phyloP scores from a whole-genome alignment of 1,140 invertebrate genomes.

The Macrostomum lignano region DNA sequence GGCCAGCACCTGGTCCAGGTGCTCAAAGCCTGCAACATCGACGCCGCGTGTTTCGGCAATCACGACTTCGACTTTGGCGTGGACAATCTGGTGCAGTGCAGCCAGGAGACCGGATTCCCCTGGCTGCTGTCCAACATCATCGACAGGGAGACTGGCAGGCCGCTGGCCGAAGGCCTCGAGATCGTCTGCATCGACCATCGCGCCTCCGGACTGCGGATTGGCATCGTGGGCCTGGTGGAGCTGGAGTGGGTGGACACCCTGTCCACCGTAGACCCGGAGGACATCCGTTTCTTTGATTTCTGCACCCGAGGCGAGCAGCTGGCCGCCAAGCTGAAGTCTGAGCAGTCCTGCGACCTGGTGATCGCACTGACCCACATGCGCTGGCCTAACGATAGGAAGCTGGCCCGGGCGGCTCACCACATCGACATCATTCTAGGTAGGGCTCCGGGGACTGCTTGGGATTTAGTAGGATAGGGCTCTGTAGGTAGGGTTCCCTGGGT shows the following conservation, averaged over 20 bases:
- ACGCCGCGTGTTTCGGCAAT: constrained; percentile 62
- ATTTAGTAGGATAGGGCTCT: too few species aligned
- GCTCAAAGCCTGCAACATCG: constrained; percentile 44
- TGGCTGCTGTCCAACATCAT: constrained; percentile 72
- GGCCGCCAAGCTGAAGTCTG: constrained; percentile 41
- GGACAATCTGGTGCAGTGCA: constrained; percentile 44
- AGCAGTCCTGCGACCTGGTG: constrained; percentile 55
- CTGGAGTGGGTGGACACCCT: constrained; percentile 62
- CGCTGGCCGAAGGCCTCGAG: constrained; percentile 48
- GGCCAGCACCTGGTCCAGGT: constrained; percentile 74
- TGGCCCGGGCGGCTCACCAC: constrained; percentile 45
- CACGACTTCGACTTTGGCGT: constrained; percentile 79
- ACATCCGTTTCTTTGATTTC: constrained; percentile 56
- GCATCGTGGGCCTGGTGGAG: constrained; percentile 47
- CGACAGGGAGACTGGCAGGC: constrained; percentile 50
- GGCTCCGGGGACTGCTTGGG: too few species aligned
- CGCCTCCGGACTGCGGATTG: constrained; percentile 15
- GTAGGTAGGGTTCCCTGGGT: too few species aligned
- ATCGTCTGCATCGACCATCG: constrained; percentile 46
- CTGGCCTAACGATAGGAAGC: constrained; percentile 50
- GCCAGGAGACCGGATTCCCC: constrained; percentile 47
- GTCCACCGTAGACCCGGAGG: constrained; percentile 54
- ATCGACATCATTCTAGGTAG: constrained; percentile 59
- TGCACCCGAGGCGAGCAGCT: constrained; percentile 46
- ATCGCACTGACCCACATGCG: constrained; percentile 71